Base-by-base conservation (phyloP, 2,797 vertebrate species). In the Tangara arthus region DNA sequence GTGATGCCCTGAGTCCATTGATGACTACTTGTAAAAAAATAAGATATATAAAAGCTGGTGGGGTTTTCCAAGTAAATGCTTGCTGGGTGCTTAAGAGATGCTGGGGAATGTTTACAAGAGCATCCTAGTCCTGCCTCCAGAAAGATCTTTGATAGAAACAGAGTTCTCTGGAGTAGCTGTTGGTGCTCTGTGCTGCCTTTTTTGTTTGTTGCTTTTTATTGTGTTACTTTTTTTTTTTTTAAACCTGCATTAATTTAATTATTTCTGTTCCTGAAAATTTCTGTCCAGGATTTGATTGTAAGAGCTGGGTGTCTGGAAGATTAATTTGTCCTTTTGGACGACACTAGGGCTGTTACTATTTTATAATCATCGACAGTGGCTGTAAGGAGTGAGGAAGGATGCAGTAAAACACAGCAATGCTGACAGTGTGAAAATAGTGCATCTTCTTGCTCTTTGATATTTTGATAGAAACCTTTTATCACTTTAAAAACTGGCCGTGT, bases 381-480 rank as follows among this genome's bases (percentile, higher is more conserved):
- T 93, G 53, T 80, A 86, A 94, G 91, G 83, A 88, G 90, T 5
- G 53, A 80, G 92, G 85, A 82, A 96, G 85, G 84, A 59, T 89
- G 80, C 91, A 88, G 91, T 95, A 95, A 96, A 96, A 96, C 85
- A 85, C 52, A 76, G 64, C 28, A n/a, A 34, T 95, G 96, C 91
- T 96, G 89, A 93, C 77, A 49, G 78, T 72, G 82, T 95, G 82
- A 70, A 94, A 92, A 73, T n/a, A 96, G 77, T 85, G 80, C 77
- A 89, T 92, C 91, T 80, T 97, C 89, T 91, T 53, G 82, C 80
- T 94, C 15, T 90, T 95, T 89, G 53, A 60, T 89, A 84, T 95
- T 97, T 95, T 91, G 93, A 96, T 70, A 93, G 90, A 94, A 96
- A 56, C 82, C 75, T 95, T 94, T 97, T 96, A 95, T 95, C 63